Conservation (phyloP, 1,140 invertebrate genomes). For the Drosophila nasuta region DNA sequence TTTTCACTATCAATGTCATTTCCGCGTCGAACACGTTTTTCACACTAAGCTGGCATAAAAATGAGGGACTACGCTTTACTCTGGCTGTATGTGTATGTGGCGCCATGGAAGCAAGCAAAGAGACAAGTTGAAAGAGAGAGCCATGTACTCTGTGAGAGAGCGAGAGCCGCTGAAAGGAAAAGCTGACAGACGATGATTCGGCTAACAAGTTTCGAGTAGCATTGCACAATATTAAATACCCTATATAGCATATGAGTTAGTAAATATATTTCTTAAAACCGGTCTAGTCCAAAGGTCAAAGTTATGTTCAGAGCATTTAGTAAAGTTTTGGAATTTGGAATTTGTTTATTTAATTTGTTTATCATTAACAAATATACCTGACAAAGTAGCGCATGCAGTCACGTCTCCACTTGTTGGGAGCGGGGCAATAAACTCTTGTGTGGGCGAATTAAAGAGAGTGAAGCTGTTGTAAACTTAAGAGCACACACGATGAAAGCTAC, state of each 20-base stretch:
- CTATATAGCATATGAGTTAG: not conserved
- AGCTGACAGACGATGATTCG: conserved; percentile 15
- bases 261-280: conserved; percentile 1
- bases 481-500: conserved; percentile 23
- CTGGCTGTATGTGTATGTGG: conserved; percentile 25
- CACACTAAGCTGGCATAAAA: conserved; percentile 63
- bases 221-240: not conserved
- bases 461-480: conserved; percentile 30
- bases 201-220: not conserved
- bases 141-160: not conserved
- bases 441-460: conserved; percentile 61
- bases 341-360: too few relatives aligned
- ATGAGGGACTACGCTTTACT: conserved; percentile 52
- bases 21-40: conserved; percentile 79
- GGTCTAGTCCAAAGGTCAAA: too few relatives aligned
- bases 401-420: conserved; percentile 57
- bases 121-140: conserved; percentile 25
- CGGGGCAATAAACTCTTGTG: conserved; percentile 72
- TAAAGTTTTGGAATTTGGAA: too few relatives aligned
- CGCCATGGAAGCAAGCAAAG: conserved; percentile 15
- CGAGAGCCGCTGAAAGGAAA: conserved; percentile 55
- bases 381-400: conserved; percentile 25
- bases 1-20: conserved; percentile 82
- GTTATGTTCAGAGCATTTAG: too few relatives aligned
- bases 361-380: conserved; percentile 9